Evolutionary conservation across 92 coral and sea anemone genomes (phyloP), one percentile per base, ranked within the genome.

Genomic region (Palythoa heliodiscus): DNA sequence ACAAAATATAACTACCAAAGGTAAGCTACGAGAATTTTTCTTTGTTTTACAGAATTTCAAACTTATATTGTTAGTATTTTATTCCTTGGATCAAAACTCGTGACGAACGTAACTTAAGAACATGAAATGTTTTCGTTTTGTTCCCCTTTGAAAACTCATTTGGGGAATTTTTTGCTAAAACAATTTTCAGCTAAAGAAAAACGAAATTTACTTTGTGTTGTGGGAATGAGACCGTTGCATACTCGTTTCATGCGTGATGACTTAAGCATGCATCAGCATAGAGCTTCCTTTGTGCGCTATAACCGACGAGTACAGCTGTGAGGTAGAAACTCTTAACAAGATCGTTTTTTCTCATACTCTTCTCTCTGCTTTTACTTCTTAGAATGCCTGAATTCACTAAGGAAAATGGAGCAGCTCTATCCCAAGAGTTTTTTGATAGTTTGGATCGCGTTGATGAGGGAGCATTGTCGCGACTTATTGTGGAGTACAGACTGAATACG

Each of bases 371-470:
- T 25, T 78, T 84, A 53, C 66, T 72, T 70, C 74, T 71, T 52
- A 78, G 90, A 91, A 94, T 94, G 98, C 98, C 98, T 50, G 98
- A 94, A 81, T 92, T 88, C 87, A 88, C 92, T 38, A 87, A 90
- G 64, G 98, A 94, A 77, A 77, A 75, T 14, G 89, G 88, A 23
- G 92, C 95, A 16, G 95, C 98, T 23, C 87, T 94, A 55, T 91
- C 93, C 14, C 93, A 93, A 85, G 98, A 95, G 25, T 97, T 97
- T 70, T 97, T 97, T 74, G 99, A 97, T 84, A 92, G 98, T 54
- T 90, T 97, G 86, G 99, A 97, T 76, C 92, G 85, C 47, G 99
- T 97, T 0, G 99, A 97, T 85, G 99, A 97, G 38, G 90, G 93
- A 3, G 95, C 93, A 4, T 85, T 97, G 70, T 89, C 99, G 58